phyloP scores from a whole-genome alignment of 2,113 vertebrate genomes.

The Megatriorchis doriae region DNA sequence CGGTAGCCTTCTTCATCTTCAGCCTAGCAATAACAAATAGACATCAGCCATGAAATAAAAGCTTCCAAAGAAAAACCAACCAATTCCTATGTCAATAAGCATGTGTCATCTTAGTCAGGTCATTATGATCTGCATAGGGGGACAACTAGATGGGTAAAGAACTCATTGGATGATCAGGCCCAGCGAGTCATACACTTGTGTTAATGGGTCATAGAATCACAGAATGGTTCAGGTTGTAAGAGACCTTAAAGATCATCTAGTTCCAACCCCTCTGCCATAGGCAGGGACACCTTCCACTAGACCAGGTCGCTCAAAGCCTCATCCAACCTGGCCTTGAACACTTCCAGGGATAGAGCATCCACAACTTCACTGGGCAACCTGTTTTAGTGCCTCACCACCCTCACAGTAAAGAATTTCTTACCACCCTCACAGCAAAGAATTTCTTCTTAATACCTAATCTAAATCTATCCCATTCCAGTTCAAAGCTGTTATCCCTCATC shows the following conservation, averaged over 20 bases:
- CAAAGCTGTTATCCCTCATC: neutral
- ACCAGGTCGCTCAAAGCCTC: too few species aligned
- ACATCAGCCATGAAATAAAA: neutral
- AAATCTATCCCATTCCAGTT: neutral
- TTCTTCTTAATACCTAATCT: neutral
- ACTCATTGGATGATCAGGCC: rapidly evolving
- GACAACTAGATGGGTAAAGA: neutral
- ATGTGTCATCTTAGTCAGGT: neutral
- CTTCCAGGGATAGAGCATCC: too few species aligned
- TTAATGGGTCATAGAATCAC: neutral
- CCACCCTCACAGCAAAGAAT: neutral
- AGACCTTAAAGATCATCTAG: too few species aligned
- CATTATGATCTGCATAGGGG: rapidly evolving
- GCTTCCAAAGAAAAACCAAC: neutral
- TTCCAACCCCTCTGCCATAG: too few species aligned
- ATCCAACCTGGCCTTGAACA: too few species aligned
- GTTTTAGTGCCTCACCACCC: too few species aligned
- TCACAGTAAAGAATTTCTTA: neutral
- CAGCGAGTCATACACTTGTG: neutral
- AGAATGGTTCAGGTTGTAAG: neutral
- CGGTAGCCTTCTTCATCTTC: slow-evolving; percentile 98
- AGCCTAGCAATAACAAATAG: slow-evolving; percentile 73
- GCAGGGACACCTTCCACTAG: too few species aligned
- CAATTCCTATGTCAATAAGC: neutral
- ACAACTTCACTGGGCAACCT: too few species aligned